Evolutionary conservation across 2,888 invertebrate species (phyloP), one percentile per base, ranked within the genome.

Genomic region (Drosophila mimica): DNA sequence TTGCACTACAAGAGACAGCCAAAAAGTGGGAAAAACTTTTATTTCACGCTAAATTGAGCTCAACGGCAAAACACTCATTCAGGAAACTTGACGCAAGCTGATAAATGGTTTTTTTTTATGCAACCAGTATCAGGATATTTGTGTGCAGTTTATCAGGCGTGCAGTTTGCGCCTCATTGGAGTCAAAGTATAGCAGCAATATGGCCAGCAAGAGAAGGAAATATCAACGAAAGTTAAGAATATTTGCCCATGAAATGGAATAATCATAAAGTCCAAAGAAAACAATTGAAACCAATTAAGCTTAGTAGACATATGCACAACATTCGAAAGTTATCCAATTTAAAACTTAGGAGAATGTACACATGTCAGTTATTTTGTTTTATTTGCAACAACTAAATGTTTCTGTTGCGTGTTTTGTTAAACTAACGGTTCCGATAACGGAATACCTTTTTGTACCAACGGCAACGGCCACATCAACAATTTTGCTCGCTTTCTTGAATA

Each of bases 31-130:
- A 58, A 60, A 72, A 87, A 78, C 74, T 81, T 74, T 81, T 81
- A 76, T 83, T 87, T 81, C 70, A 78, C 82, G 75, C 79, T 78
- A 75, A 83, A 86, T 83, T 86, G 81, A 78, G 64, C 71, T 72
- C 74, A 69, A 57, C 70, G 69, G 69, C 70, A 80, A 80, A 80
- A 67, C 68, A 82, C 70, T 70, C 73, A 58, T 78, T 73, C 65
- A 70, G 76, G 75, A 46, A 63, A 62, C 64, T 69, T 57, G 62
- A 49, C 76, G 66, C 40, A 70, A 70, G 25, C 76, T 76, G 65
- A 83, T 68, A 69, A 81, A 81, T 78, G 70, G 74, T 33, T 56
- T 33, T 64, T 53, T 67, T 60, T 38, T 49, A 74, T 61, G 75
- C 53, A 57, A 53, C 67, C 68, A 67, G 36, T 61, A 68, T 36